Evolutionary conservation across 2,797 vertebrate genomes (phyloP).

Genomic region (Erithacus rubecula): DNA sequence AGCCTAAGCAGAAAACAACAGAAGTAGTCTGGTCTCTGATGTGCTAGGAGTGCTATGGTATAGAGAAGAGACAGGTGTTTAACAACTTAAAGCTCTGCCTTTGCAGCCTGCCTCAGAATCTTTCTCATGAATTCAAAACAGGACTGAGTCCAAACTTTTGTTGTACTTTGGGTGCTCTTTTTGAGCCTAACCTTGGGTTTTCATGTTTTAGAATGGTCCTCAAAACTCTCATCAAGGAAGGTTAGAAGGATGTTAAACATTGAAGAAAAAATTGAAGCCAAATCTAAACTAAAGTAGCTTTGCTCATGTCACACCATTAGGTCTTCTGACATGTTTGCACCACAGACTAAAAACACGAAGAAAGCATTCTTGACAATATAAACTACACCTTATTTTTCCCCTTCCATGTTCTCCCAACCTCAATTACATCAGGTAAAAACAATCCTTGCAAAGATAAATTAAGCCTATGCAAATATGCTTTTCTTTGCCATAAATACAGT

Average conservation of each 20-base stretch:
- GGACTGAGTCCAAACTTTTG: neutral
- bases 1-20: neutral
- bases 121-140: neutral
- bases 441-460: neutral
- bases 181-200: neutral
- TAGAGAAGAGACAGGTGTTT: neutral
- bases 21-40: neutral
- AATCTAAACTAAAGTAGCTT: neutral
- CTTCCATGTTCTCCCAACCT: neutral
- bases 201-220: neutral
- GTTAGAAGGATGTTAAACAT: neutral
- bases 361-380: neutral
- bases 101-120: neutral
- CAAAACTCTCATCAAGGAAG: neutral
- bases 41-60: rapidly evolving
- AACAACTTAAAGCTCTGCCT: neutral
- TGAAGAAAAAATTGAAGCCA: neutral
- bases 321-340: neutral
- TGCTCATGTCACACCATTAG: neutral
- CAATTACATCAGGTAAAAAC: neutral
- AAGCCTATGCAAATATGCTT: neutral
- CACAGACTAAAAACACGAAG: neutral
- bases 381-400: neutral
- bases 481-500: neutral
- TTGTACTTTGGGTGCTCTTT: neutral